Base-by-base conservation (phyloP, 2,888 invertebrate species). In the Epinotia nisella region DNA sequence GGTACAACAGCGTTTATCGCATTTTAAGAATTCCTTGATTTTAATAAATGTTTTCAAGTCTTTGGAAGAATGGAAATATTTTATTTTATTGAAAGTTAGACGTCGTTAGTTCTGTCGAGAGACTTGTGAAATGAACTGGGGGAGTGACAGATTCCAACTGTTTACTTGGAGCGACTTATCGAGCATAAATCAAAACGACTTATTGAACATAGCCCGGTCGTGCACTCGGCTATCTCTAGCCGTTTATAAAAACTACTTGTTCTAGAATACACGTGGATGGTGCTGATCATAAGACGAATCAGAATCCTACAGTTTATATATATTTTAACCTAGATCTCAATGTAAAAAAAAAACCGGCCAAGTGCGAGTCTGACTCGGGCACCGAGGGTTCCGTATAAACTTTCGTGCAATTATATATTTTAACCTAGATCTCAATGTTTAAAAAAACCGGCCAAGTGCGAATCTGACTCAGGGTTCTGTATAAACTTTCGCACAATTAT, bases 171-270 rank as follows among this genome's bases (percentile, higher is more conserved):
- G 24, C 7, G 15, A 21, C 15, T 17, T 51, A 53, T 29, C 39
- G 51, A 60, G 15, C 19, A 11, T 66, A 24, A 67, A 56, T 66
- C 56, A 67, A 15, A 3, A 41, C n/a, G 66, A 56, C 66, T 60
- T 45, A 67, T 71, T 71, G 66, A 51, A 19, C 41, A 15, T 51
- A 64, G 64, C n/a, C 35, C 67, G 67, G 67, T 72, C 71, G 35
- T n/a, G 67, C 61, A 72, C 72, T 67, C 55, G 13, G 55, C 56
- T 67, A 72, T 72, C 66, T 21, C 45, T 21, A 15, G 66, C 11
- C 21, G 39, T 29, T 58, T 45, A 60, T 61, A 67, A 67, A 62
- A 67, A 61, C 2, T 24, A 29, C 51, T 5, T n/a, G 39, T 58
- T 61, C 66, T 60, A 67, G 64, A 62, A 55, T 13, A 68, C 69